Percentiles rank a stretch among this genome's conserved stretches.
phyloP scores from a whole-genome alignment of 2,888 invertebrate species.

The Ernsta delagoae region DNA sequence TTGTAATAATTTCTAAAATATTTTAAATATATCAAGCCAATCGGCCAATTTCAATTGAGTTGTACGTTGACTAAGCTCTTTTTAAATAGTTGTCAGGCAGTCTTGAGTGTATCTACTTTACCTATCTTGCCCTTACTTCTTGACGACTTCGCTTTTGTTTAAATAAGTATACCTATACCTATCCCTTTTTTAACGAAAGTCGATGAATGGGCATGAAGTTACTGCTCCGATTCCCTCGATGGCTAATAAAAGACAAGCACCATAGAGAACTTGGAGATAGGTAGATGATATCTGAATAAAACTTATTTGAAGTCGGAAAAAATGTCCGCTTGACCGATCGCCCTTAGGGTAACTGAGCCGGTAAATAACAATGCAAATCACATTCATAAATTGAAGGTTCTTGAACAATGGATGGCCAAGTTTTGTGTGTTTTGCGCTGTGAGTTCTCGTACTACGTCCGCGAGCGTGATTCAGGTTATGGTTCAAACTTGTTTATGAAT shows the following conservation, averaged over 20 bases:
- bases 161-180: too few relatives aligned
- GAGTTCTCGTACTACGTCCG: neutral
- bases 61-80: too few relatives aligned
- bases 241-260: conserved; percentile 16
- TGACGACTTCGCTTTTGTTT: too few relatives aligned
- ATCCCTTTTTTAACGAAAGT: too few relatives aligned
- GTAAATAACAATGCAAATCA: conserved; percentile 44
- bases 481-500: too few relatives aligned
- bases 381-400: conserved; percentile 40
- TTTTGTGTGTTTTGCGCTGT: conserved; percentile 17
- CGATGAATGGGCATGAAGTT: too few relatives aligned
- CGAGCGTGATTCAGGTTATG: neutral
- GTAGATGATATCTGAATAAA: conserved; percentile 20
- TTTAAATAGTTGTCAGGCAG: too few relatives aligned
- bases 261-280: conserved; percentile 12
- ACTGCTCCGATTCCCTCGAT: conserved; percentile 1
- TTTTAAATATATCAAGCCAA: too few relatives aligned
- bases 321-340: conserved; percentile 41
- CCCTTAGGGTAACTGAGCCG: conserved; percentile 42
- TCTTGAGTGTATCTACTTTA: too few relatives aligned
- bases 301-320: conserved; percentile 27
- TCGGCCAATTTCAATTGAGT: too few relatives aligned
- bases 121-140: too few relatives aligned
- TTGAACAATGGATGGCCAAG: conserved; percentile 31
- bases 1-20: too few relatives aligned